phyloP scores from a whole-genome alignment of 2,113 vertebrate species.

The Craseonycteris thonglongyai region DNA sequence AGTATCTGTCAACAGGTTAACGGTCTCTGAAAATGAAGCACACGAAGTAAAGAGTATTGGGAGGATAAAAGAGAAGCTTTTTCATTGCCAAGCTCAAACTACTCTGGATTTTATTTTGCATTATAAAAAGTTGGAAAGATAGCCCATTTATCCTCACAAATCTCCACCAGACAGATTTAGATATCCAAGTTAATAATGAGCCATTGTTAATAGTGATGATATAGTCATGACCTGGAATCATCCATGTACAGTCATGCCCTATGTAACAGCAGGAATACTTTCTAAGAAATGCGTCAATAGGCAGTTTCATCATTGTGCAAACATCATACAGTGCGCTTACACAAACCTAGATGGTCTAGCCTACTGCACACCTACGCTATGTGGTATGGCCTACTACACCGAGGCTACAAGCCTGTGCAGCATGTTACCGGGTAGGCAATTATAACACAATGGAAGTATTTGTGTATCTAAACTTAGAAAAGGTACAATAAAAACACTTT shows the following conservation, averaged over 20 bases:
- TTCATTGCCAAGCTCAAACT: neutral
- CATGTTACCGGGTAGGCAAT: neutral
- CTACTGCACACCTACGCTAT: neutral
- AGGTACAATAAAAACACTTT: neutral
- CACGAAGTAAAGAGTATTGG: neutral
- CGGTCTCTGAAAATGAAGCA: neutral
- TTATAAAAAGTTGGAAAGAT: neutral
- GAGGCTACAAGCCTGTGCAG: neutral
- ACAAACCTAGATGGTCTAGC: too few relatives aligned
- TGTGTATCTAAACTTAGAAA: neutral
- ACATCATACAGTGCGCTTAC: rapidly evolving
- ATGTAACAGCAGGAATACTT: neutral
- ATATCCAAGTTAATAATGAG: neutral
- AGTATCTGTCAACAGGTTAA: neutral
- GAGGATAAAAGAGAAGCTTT: neutral
- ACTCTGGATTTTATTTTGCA: neutral
- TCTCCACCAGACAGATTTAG: neutral
- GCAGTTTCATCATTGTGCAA: too few relatives aligned
- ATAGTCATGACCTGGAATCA: neutral
- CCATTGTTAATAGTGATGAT: neutral
- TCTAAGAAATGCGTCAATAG: too few relatives aligned
- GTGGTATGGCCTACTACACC: too few relatives aligned
- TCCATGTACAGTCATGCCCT: rapidly evolving
- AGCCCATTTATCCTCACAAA: neutral
- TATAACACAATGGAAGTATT: too few relatives aligned